Evolutionary conservation across 2,888 invertebrate species (phyloP).

Genomic region (Pimpla rufipes): DNA sequence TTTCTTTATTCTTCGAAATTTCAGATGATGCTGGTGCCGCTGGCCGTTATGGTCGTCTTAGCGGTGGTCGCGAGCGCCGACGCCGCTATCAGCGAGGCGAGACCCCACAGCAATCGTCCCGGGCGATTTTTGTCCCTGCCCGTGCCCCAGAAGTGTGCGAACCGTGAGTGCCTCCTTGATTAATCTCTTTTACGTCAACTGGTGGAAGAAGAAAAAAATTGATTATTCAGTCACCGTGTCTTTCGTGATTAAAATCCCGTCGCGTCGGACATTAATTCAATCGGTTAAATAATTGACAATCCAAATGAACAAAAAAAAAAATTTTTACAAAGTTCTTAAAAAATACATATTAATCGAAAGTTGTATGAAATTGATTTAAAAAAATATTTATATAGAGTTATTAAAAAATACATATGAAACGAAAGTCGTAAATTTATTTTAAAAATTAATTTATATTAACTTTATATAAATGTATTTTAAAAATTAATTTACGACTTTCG

Average conservation of each 20-base stretch:
- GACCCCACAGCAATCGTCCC: conserved; percentile 91
- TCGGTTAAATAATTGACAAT: not conserved
- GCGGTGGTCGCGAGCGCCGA: conserved; percentile 85
- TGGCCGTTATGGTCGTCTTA: conserved; percentile 88
- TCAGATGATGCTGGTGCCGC: conserved; percentile 91
- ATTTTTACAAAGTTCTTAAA: not conserved
- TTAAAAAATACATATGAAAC: too few relatives aligned
- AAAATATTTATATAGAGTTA: too few relatives aligned
- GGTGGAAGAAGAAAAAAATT: not conserved
- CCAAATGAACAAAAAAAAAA: not conserved
- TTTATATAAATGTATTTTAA: too few relatives aligned
- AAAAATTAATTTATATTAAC: too few relatives aligned
- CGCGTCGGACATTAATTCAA: not conserved
- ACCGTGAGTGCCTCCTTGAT: conserved; percentile 90
- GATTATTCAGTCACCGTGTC: not conserved
- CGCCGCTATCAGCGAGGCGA: conserved; percentile 87
- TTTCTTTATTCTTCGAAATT: conserved; percentile 71
- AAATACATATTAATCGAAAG: too few relatives aligned
- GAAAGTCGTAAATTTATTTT: too few relatives aligned
- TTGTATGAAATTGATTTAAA: too few relatives aligned
- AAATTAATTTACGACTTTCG: too few relatives aligned
- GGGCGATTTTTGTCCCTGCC: conserved; percentile 95
- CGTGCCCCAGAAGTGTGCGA: conserved; percentile 92
- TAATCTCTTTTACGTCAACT: conserved; percentile 6
- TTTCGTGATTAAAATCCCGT: not conserved